A percentile compares a stretch with the other conserved stretches of the same genome.
Evolutionary conservation across 2,113 vertebrate species (phyloP).

Genomic region (Nicator chloris): DNA sequence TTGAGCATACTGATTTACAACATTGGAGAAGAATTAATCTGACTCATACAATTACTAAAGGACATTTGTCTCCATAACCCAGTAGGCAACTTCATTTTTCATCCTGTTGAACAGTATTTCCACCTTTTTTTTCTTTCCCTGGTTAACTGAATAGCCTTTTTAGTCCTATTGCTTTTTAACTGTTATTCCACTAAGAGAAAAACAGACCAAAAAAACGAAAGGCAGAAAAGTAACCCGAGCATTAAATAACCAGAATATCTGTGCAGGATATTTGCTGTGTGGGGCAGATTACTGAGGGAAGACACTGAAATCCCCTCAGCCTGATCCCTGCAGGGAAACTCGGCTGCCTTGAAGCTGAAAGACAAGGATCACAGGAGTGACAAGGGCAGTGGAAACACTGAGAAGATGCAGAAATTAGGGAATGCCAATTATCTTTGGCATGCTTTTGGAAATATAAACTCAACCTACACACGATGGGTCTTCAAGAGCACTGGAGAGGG

Average conservation of each 20-base stretch:
- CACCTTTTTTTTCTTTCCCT: neutral
- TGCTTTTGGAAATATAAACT: neutral
- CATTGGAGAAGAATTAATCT: slow-evolving; percentile 20
- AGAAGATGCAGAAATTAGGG: neutral
- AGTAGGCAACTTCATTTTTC: slow-evolving; percentile 27
- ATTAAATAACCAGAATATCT: neutral
- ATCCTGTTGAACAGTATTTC: neutral
- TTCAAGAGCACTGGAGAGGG: neutral
- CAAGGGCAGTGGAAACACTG: neutral
- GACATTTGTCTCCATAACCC: slow-evolving; percentile 13
- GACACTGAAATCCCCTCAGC: neutral
- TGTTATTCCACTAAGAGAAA: neutral
- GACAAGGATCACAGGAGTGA: neutral
- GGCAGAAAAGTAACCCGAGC: neutral
- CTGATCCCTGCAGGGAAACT: neutral
- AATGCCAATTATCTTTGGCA: neutral
- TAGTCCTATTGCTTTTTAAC: neutral
- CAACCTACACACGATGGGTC: neutral
- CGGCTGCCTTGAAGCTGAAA: neutral
- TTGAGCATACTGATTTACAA: neutral
- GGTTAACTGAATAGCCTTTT: neutral
- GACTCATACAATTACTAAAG: slow-evolving; percentile 12
- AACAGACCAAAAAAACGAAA: neutral
- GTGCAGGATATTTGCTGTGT: neutral
- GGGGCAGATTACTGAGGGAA: neutral